Conservation (phyloP, 2,113 vertebrate species). For the Tautogolabrus adspersus region DNA sequence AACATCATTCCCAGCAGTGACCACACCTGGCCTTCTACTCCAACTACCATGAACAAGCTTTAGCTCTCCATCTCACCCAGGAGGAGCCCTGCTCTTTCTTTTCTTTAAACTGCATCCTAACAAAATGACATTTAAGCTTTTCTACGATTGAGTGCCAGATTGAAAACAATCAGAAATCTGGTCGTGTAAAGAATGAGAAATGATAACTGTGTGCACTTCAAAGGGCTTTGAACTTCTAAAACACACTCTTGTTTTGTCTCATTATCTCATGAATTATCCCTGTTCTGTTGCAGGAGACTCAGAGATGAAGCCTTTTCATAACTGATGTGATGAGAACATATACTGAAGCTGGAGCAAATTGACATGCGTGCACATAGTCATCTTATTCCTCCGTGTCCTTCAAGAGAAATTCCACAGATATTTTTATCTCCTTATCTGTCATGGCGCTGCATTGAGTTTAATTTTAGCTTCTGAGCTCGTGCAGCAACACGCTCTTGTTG, state of each 20-base stretch:
- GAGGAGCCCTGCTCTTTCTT: background rate
- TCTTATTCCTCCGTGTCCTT: constrained; percentile 2
- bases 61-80: too few relatives aligned
- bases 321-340: too few relatives aligned
- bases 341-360: too few relatives aligned
- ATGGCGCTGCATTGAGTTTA: background rate
- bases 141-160: too few relatives aligned
- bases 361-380: too few relatives aligned
- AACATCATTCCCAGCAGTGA: background rate
- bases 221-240: too few relatives aligned
- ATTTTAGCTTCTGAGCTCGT: background rate
- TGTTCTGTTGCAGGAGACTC: background rate
- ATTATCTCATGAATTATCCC: constrained; percentile 24
- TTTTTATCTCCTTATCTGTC: constrained; percentile 17
- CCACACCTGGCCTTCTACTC: background rate
- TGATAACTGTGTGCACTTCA: too few relatives aligned
- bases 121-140: too few relatives aligned
- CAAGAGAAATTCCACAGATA: background rate
- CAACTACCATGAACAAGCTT: background rate
- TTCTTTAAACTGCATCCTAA: too few relatives aligned
- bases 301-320: background rate
- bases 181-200: too few relatives aligned
- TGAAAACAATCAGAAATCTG: too few relatives aligned
- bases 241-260: background rate
- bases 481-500: background rate